A percentile compares a stretch with the other conserved stretches of the same genome.
Evolutionary conservation across 2,888 invertebrate species (phyloP).

Genomic region (Caenorhabditis wallacei): DNA sequence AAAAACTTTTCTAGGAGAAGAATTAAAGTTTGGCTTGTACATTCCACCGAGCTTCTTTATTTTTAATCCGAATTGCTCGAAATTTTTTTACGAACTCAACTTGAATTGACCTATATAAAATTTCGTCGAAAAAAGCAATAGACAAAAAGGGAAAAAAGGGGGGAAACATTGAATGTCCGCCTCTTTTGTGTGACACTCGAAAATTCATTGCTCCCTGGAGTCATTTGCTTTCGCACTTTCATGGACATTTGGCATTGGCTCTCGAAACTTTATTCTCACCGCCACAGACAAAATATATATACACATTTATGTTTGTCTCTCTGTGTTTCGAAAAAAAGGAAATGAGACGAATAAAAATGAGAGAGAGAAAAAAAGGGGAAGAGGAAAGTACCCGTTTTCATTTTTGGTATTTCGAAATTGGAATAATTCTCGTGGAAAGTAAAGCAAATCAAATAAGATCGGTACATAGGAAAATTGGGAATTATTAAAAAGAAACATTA

Average conservation of each 20-base stretch:
- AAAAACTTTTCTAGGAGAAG: no score
- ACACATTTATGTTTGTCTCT: conserved; percentile 47
- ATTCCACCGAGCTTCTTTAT: background rate
- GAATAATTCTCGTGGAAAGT: conserved; percentile 34
- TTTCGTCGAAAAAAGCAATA: conserved; percentile 22
- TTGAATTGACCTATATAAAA: conserved; percentile 18
- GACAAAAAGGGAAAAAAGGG: conserved; percentile 7
- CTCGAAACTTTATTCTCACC: conserved; percentile 53
- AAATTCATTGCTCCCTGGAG: conserved; percentile 62
- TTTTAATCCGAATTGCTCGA: background rate
- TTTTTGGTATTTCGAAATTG: conserved; percentile 35
- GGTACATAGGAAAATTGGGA: conserved; percentile 40
- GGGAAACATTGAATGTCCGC: conserved; percentile 32
- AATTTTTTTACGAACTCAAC: background rate
- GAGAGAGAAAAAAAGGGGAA: conserved; percentile 6
- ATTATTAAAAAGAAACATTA: conserved; percentile 33
- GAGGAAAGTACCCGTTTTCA: conserved; percentile 14
- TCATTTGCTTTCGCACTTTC: conserved; percentile 32
- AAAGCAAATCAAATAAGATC: conserved; percentile 31
- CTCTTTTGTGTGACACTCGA: conserved; percentile 51
- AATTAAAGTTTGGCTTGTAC: no score
- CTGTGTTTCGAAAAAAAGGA: background rate
- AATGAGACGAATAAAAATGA: conserved; percentile 15
- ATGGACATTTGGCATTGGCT: conserved; percentile 26
- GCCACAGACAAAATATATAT: conserved; percentile 51